Base-by-base conservation (phyloP, 2,113 vertebrate genomes). In the Nothobranchius furzeri region DNA sequence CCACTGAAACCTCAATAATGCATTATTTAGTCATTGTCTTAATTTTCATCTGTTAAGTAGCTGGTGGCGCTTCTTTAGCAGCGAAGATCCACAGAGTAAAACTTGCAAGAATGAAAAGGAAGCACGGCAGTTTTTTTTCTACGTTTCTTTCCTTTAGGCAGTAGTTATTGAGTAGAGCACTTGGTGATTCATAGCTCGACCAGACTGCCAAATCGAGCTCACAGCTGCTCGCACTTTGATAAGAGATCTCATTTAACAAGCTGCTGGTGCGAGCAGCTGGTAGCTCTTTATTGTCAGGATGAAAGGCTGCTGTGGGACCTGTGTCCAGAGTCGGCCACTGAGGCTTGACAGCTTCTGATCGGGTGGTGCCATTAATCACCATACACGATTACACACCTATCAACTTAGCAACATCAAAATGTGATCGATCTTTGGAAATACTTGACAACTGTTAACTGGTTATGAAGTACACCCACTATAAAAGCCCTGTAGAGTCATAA, bases 191-290 rank as follows among this genome's bases (percentile, higher is more conserved):
- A 80, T 60, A 72, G 62, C 67, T 67, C 64, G 76, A 77, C 64
- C 35, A 50, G 70, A 57, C 42, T 69, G 70, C 71, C 73, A 72
- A 78, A 73, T 64, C 46, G 36, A 61, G 61, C 54, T 53, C 65
- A 45, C 78, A 81, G 84, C 84, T 83, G 84, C 43, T 81, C 37
- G 11, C 45, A 61, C 74, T 76, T 81, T 75, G 77, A 86, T 83
- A 83, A 73, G 74, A 70, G 68, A 76, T 78, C 75, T 76, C 71
- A 68, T 78, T 83, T 73, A 86, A 64, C 76, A 70, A 57, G 83
- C 50, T 48, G 43, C 51, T 15, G 64, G 70, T 48, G 66, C 12
- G 17, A 76, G 77, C 83, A 83, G 77, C 80, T 78, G 83, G 73
- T 20, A 46, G 51, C 67, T 68, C 55, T 65, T 75, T 59, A 68